A percentile compares a stretch with the other conserved stretches of the same genome.
These are phyloP conservation scores for Manis pentadactyla DNA, from an alignment of 2,797 vertebrate species.

Conservation along the genomic window DNA sequence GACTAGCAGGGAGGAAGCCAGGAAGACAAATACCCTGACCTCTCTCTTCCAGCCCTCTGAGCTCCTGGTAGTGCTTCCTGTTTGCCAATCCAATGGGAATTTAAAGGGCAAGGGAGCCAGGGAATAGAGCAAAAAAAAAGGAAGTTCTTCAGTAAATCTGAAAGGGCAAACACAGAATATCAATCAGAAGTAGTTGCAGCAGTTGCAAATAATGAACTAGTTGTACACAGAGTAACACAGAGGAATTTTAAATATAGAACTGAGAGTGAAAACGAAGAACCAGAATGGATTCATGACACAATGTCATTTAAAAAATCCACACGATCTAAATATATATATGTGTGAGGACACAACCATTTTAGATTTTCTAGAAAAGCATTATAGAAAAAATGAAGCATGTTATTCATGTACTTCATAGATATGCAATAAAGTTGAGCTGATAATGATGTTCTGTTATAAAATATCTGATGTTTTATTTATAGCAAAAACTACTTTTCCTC, in stretches of 20 bases:
- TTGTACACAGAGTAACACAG: neutral
- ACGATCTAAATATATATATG: no score
- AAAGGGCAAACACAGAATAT: neutral
- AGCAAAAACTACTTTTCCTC: neutral
- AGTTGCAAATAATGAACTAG: neutral
- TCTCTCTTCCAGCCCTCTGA: neutral
- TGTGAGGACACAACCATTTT: neutral
- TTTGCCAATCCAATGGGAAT: neutral
- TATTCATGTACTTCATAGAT: neutral
- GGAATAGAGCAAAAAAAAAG: neutral
- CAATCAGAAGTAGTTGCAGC: neutral
- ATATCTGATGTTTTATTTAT: neutral
- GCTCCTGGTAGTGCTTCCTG: neutral
- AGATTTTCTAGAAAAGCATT: slow-evolving; percentile 22
- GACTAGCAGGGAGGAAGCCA: neutral
- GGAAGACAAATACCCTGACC: neutral
- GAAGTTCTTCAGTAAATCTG: neutral
- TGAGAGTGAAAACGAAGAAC: neutral
- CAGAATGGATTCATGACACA: neutral
- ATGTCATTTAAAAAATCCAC: neutral
- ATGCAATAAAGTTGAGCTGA: neutral
- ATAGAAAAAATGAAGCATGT: neutral
- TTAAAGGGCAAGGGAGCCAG: neutral
- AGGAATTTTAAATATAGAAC: neutral
- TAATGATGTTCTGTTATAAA: neutral